Evolutionary conservation across 2,113 vertebrate genomes (phyloP).

Genomic region (Notothenia coriiceps): DNA sequence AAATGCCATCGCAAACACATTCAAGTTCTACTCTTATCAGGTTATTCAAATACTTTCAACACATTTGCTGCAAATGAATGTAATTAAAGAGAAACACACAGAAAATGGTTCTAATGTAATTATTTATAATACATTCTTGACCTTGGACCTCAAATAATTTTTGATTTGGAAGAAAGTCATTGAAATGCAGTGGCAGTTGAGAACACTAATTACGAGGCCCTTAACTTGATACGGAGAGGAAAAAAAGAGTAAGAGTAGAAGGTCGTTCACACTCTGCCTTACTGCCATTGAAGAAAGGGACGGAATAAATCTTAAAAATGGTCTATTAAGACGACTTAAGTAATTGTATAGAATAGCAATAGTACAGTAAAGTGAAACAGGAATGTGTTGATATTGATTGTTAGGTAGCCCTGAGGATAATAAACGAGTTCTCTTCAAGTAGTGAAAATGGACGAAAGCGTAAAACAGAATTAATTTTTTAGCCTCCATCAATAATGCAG

Average conservation of each 20-base stretch:
- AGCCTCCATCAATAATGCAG: slow-evolving; percentile 21
- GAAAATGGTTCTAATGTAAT: slow-evolving; percentile 46
- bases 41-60: slow-evolving; percentile 3
- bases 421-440: not conserved
- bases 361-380: not conserved
- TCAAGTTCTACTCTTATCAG: not conserved
- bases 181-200: slow-evolving; percentile 57
- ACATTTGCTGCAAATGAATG: slow-evolving; percentile 21
- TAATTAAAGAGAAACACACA: slow-evolving; percentile 45
- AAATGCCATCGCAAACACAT: not conserved
- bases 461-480: not conserved
- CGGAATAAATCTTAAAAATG: not conserved
- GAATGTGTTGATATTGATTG: not conserved
- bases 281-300: slow-evolving; percentile 1
- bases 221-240: slow-evolving; percentile 27
- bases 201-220: slow-evolving; percentile 53
- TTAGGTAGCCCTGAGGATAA: not conserved
- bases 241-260: slow-evolving; percentile 43
- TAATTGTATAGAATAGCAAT: not conserved
- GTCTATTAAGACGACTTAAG: not conserved
- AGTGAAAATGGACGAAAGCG: not conserved
- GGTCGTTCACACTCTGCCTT: slow-evolving; percentile 36
- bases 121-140: slow-evolving; percentile 58
- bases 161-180: slow-evolving; percentile 55
- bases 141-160: slow-evolving; percentile 56